phyloP scores from a whole-genome alignment of 2,113 vertebrate genomes.

The Sinocyclocheilus anshuiensis region DNA sequence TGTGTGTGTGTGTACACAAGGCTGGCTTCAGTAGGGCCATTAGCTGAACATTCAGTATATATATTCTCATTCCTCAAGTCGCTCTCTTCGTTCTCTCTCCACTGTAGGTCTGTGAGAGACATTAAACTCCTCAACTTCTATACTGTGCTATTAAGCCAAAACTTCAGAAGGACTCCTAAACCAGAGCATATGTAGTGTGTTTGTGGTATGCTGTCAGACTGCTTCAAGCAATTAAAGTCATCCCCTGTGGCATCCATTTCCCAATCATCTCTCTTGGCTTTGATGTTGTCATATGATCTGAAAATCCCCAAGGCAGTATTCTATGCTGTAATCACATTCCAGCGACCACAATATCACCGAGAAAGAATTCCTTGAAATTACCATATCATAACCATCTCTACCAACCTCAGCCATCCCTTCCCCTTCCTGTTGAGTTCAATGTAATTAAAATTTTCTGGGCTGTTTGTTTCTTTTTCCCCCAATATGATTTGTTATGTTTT shows the following conservation, averaged over 20 bases:
- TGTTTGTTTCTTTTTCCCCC: conserved; percentile 4
- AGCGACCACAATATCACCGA: conserved; percentile 33
- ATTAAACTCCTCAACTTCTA: conserved; percentile 18
- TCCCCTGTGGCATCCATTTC: conserved; percentile 38
- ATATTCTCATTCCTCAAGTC: neutral
- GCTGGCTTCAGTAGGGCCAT: neutral
- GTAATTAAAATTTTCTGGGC: conserved; percentile 12
- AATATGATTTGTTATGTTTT: conserved; percentile 24
- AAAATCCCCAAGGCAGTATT: conserved; percentile 30
- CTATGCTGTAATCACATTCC: conserved; percentile 40
- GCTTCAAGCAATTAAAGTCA: conserved; percentile 40
- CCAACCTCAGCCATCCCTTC: no score
- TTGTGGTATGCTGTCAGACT: conserved; percentile 47
- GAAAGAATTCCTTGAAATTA: conserved; percentile 28
- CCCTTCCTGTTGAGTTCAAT: conserved; percentile 14
- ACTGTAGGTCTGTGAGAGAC: conserved; percentile 6
- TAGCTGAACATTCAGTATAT: no score
- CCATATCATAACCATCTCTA: conserved; percentile 22
- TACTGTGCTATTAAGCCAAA: conserved; percentile 24
- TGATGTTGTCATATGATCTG: conserved; percentile 31
- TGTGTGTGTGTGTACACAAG: no score
- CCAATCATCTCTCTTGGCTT: conserved; percentile 39
- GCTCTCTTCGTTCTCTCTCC: neutral
- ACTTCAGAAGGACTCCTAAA: conserved; percentile 33
- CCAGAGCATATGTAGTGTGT: conserved; percentile 42